Evolutionary conservation across 2,888 invertebrate genomes (phyloP).

Genomic region (Rhimphoctona megacephalus): DNA sequence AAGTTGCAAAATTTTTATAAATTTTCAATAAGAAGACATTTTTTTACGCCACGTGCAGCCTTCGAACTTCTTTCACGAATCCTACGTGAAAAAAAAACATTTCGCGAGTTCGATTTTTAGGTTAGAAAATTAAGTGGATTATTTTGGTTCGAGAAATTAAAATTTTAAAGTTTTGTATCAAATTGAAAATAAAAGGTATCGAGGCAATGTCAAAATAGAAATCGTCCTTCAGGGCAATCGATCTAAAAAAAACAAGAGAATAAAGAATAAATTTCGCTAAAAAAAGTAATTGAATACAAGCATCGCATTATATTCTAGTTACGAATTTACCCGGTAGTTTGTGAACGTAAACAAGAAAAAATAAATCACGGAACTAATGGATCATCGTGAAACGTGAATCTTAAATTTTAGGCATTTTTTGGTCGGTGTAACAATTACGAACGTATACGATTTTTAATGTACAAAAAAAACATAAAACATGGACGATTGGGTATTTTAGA

Average conservation of each 20-base stretch:
- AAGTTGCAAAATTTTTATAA: too few relatives aligned
- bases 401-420: conserved; percentile 79
- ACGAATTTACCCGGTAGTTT: conserved; percentile 83
- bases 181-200: background rate
- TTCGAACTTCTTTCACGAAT: too few relatives aligned
- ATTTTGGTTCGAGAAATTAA: background rate
- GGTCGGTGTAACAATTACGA: conserved; percentile 83
- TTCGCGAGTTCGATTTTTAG: background rate
- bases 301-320: conserved; percentile 81
- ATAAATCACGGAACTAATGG: conserved; percentile 59
- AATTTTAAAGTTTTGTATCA: background rate
- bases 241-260: background rate
- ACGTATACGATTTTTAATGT: conserved; percentile 85
- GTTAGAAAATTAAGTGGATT: background rate
- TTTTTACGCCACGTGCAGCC: too few relatives aligned
- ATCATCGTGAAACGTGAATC: conserved; percentile 63
- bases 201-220: background rate
- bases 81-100: too few relatives aligned
- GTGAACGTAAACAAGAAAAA: conserved; percentile 75
- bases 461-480: conserved; percentile 77
- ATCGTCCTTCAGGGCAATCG: background rate
- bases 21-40: too few relatives aligned
- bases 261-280: conserved; percentile 63
- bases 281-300: conserved; percentile 39
- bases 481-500: conserved; percentile 65